These are phyloP conservation scores for Junco hyemalis DNA, from an alignment of 2,113 vertebrate species.

Conservation along the genomic window DNA sequence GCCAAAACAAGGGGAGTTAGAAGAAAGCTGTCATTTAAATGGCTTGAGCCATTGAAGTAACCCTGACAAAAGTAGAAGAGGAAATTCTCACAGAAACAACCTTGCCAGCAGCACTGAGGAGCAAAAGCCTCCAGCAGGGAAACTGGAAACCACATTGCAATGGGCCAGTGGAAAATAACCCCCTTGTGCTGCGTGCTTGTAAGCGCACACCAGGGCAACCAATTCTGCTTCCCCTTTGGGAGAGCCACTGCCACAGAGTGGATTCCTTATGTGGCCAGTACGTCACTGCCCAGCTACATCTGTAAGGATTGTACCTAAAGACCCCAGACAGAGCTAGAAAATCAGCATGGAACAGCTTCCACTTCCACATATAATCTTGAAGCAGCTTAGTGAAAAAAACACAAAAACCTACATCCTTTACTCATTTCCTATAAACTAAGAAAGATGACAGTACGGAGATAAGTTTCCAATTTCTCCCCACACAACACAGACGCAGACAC, in stretches of 20 bases:
- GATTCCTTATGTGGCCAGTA: not conserved
- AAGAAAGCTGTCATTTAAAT: not conserved
- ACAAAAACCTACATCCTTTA: not conserved
- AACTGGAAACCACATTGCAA: not conserved
- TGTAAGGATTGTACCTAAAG: not conserved
- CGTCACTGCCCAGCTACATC: not conserved
- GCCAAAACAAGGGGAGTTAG: not conserved
- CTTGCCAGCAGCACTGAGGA: not conserved
- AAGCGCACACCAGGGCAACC: not conserved
- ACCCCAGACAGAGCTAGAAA: not conserved
- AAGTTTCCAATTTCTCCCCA: not conserved
- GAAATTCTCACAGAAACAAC: not conserved
- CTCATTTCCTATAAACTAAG: not conserved
- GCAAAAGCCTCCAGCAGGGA: not conserved
- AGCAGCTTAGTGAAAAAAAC: not conserved
- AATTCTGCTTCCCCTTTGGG: not conserved
- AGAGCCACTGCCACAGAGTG: not conserved
- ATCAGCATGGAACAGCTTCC: not conserved
- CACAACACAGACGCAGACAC: slow-evolving; percentile 35
- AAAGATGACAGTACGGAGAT: not conserved
- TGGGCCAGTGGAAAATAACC: not conserved
- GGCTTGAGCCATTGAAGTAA: not conserved
- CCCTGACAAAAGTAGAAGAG: not conserved
- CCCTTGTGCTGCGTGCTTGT: not conserved
- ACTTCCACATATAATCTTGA: not conserved